Evolutionary conservation across 2,888 invertebrate species (phyloP), one percentile per base, ranked within the genome.

Genomic region (Hypena proboscidalis): DNA sequence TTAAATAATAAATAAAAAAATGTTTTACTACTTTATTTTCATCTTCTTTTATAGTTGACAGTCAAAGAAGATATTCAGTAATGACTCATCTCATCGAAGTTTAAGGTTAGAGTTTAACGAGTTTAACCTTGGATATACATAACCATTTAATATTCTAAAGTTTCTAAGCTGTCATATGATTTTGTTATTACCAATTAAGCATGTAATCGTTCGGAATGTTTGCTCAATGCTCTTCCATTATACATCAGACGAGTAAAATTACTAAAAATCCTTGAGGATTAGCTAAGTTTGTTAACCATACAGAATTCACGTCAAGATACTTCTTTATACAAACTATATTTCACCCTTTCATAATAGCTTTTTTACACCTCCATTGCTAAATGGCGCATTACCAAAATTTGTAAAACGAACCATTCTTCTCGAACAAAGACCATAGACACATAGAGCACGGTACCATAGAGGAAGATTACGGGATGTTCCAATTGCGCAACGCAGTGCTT

Each of bases 401-500:
- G 29, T 30, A 38, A 40, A 44, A 44, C 40, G 2, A 32, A 8
- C 11, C n/a, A 27, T 27, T 27, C 4, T 29, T 25, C 36, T 54
- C 42, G 11, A 14, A 35, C 27, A 27, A 35, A 46, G 41, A 10
- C 37, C 31, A 40, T 52, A 38, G 53, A 46, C n/a, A n/a, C n/a
- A 35, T 44, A 36, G 53, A 15, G 15, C 23, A n/a, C 13, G n/a
- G 15, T 22, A 9, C 13, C 10, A 25, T 10, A 20, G 38, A 37
- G 14, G 26, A 13, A 34, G 22, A 33, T 39, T 30, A 34, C 35
- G 40, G 46, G 40, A 46, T 33, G 25, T 47, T 44, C 42, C n/a
- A 30, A 51, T 65, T 65, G 37, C 48, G 43, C 30, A 50, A 62
- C 25, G 11, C 19, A 42, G 61, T 52, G 21, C 61, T 43, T 45